These are phyloP conservation scores for Cotesia vestalis DNA, from an alignment of 1,140 invertebrate species.

Conservation along the genomic window DNA sequence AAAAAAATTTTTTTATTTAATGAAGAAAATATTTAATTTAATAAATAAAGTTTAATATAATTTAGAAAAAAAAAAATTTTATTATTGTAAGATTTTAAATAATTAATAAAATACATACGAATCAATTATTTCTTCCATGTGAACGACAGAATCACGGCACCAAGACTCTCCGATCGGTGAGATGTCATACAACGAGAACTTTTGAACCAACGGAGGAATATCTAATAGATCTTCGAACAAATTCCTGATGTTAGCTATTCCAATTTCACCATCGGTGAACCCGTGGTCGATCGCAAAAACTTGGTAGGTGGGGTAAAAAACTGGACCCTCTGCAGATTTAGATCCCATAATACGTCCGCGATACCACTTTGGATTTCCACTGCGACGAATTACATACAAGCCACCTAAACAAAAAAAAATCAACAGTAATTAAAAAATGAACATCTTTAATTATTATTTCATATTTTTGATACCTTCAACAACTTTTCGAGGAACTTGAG, in stretches of 20 bases:
- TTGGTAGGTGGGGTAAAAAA: conserved; percentile 32
- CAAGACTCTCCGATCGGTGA: conserved; percentile 59
- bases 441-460: too few species aligned
- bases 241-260: conserved; percentile 40
- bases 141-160: conserved; percentile 54
- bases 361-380: conserved; percentile 41
- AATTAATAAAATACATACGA: not conserved
- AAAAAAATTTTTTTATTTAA: not conserved
- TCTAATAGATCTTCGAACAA: conserved; percentile 46
- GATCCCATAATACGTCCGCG: conserved; percentile 44
- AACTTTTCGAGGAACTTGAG: not conserved
- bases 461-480: not conserved
- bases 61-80: not conserved
- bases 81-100: not conserved
- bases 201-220: conserved; percentile 55
- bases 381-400: conserved; percentile 61
- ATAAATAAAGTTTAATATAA: too few species aligned
- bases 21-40: not conserved
- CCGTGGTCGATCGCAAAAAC: conserved; percentile 54
- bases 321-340: not conserved
- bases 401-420: conserved; percentile 52
- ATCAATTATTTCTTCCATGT: not conserved
- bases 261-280: conserved; percentile 37
- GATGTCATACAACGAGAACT: conserved; percentile 63
- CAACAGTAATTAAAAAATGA: not conserved